Evolutionary conservation across 2,113 vertebrate genomes (phyloP).

Genomic region (Panthera uncia): DNA sequence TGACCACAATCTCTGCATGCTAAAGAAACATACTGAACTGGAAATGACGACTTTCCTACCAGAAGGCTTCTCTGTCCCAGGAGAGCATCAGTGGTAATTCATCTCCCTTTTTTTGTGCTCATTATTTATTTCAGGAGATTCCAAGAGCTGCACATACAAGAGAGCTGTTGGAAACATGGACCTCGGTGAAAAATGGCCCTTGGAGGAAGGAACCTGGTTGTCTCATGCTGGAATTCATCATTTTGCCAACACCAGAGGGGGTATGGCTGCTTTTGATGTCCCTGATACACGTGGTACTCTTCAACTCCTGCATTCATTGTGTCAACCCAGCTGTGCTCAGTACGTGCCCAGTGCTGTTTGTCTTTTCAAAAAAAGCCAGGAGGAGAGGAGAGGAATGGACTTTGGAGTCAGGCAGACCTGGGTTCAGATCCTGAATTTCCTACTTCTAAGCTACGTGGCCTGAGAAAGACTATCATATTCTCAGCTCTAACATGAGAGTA

Average conservation of each 20-base stretch:
- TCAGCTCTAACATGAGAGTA: not conserved
- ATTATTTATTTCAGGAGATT: slow-evolving; percentile 61
- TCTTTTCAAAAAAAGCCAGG: not conserved
- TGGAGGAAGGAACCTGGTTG: slow-evolving; percentile 86
- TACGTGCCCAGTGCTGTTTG: not conserved
- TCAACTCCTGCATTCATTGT: not conserved
- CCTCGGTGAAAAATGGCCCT: slow-evolving; percentile 84
- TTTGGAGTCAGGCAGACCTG: not conserved
- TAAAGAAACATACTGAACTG: not conserved
- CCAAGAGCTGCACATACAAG: not conserved
- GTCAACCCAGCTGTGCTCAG: not conserved
- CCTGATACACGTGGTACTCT: not conserved
- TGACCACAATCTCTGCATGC: not conserved
- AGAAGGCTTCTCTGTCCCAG: not conserved
- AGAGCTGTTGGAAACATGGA: slow-evolving; percentile 82
- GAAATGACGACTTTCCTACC: not conserved
- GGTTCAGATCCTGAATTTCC: not conserved
- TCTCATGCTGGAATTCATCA: slow-evolving; percentile 82
- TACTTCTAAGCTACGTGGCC: not conserved
- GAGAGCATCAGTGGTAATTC: not conserved
- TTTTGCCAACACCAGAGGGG: slow-evolving; percentile 79
- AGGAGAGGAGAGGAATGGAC: not conserved
- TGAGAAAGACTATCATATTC: not conserved
- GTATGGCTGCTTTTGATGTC: slow-evolving; percentile 72
- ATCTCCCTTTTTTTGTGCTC: not conserved